Base-by-base conservation (phyloP, 2,888 invertebrate genomes). In the Pocota personata region DNA sequence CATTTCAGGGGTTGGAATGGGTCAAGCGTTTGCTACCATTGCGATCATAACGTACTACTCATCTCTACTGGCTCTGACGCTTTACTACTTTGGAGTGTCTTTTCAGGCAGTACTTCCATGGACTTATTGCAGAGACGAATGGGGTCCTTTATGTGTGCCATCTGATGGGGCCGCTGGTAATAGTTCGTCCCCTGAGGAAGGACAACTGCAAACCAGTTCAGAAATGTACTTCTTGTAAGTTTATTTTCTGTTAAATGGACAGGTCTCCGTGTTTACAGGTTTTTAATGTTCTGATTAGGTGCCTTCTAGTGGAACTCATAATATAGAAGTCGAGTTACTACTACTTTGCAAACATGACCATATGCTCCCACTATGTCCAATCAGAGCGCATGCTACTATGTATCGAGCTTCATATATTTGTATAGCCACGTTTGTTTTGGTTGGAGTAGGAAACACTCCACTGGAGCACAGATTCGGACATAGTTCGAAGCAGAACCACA, bases 11-110 rank as follows among this genome's bases (percentile, higher is more conserved):
- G 94, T 95, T 24, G 96, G 96, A 2, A 95, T 94, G 89, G 95
- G 95, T 0, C 95, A 95, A 88, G 93, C 95, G 4, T 89, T 95
- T 10, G 94, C 94, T 0, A 94, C 94, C 14, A 92, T 94, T 14
- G 95, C 94, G 88, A 95, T 97, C 12, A 93, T 96, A 1, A 95
- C 96, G 0, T 97, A 97, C 91, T 97, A 97, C 91, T 95, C 95
- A 66, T 95, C 95, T 0, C 92, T 97, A 62, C 94, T 97, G 93
- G 95, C 95, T 0, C 90, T 97, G 37, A 95, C 96, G 8, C 89
- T 97, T 8, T 96, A 94, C 91, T 97, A 97, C 91, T 92, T 97
- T 88, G 91, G 94, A 5, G 94, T 95, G 89, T 97, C 97, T 69
- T 97, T 96, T 90, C 94, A 94, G 84, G 88, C 94, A 0, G 93